Base-by-base conservation (phyloP, 2,113 vertebrate genomes). In the Thinocorus orbignyianus region DNA sequence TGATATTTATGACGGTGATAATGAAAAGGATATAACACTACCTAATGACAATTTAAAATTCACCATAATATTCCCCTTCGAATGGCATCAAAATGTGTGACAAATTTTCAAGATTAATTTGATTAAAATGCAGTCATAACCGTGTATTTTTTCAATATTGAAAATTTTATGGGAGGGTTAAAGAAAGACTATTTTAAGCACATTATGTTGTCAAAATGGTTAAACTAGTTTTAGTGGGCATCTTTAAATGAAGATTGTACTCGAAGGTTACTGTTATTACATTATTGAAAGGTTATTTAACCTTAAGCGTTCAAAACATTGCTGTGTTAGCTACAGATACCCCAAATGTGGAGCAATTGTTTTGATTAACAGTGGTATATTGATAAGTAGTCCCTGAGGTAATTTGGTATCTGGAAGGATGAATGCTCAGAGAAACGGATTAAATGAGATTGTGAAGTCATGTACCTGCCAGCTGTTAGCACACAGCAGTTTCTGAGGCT, bases 51-150 rank as follows among this genome's bases (percentile, higher is more conserved):
- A 80, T 89, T 89, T 93, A 92, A 90, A 93, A 78, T 51, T 48
- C 41, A 94, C 61, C 80, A 95, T 85, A 96, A 79, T 7, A 81
- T 96, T 94, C 84, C 90, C 86, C 61, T 95, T 93, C 66, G 93
- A 90, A 78, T 87, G 86, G 19, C 51, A 83, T 64, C 31, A 26
- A 93, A 95, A 86, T 65, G 3, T 52, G 24, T 42, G 84, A 94
- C 44, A 96, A 62, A 95, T 95, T 92, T 92, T 80, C 88, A 81
- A 92, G 71, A 95, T 94, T 96, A 96, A 95, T 96, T 97, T 90
- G 57, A 94, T 81, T 92, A 90, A 96, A 96, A 92, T 90, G 28
- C 48, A 92, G 42, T 73, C 83, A 85, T 46, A 93, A 94, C 58
- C 55, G 91, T 71, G 39, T 72, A 18, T 90, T 90, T 90, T 84